Base-by-base conservation (phyloP, 2,888 invertebrate species). In the Portevinia maculata region DNA sequence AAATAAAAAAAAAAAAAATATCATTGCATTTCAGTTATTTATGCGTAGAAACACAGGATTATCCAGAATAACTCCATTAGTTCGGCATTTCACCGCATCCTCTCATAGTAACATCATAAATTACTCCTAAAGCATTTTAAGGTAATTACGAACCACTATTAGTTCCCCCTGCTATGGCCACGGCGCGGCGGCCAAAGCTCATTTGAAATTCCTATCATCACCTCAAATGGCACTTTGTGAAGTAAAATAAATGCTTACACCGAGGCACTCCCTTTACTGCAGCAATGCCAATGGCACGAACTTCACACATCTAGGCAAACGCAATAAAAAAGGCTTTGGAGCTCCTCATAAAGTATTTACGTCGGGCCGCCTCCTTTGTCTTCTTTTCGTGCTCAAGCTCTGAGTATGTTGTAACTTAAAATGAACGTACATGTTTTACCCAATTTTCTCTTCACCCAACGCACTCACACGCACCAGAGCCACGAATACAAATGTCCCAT, bases 301-400 rank as follows among this genome's bases (percentile, higher is more conserved):
- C 32, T 48, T 30, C 46, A 32, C 34, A 62, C 28, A 52, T 39
- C 4, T 30, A 41, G 44, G 53, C 17, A 44, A 60, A 37, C 75
- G 59, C 57, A 75, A 67, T 75, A 75, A 75, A 75, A n/a, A 75
- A 44, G 75, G 59, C 67, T 75, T 75, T 75, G 74, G 52, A 67
- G 59, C 28, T 50, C 64, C 57, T 75, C 75, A 67, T 75, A 60
- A 75, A 75, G 67, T 59, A 75, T 75, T 67, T 67, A 75, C 30
- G 57, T 19, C 30, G 48, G 48, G 75, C 39, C 39, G 17, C 34
- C 62, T 21, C 24, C 55, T 48, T 52, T 44, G 74, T 24, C 62
- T 21, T 17, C 55, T 48, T 52, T 44, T 65, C 30, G 59, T 30
- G 65, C 65, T 65, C 34, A 57, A 30, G 17, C 34, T 44, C 52